Percentiles rank a stretch among this genome's conserved stretches.
phyloP scores from a whole-genome alignment of 2,797 vertebrate species.

The Mormyrus hasselquistii region DNA sequence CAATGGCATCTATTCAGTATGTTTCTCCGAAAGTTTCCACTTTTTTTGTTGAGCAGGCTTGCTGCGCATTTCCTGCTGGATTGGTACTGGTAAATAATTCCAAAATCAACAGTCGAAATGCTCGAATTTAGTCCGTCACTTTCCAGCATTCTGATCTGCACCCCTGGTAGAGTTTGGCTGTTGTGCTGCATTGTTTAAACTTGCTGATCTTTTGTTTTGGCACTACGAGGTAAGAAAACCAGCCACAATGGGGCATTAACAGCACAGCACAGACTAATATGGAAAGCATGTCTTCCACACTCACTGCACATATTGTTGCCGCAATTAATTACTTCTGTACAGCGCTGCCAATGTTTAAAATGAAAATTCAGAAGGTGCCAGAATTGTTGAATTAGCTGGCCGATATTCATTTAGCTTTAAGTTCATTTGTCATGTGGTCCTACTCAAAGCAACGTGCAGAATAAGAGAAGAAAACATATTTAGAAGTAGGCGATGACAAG shows the following conservation, averaged over 20 bases:
- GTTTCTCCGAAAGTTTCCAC: not conserved
- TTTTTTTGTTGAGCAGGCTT: not conserved
- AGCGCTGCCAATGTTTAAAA: not conserved
- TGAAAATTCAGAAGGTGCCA: slow-evolving; percentile 5
- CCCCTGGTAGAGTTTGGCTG: not conserved
- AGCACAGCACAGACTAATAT: not conserved
- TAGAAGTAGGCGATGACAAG: not conserved
- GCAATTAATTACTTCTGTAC: not conserved
- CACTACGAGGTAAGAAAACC: not conserved
- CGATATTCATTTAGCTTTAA: not conserved
- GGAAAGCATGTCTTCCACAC: slow-evolving; percentile 4
- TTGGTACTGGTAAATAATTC: not conserved
- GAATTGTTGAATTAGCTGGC: not conserved
- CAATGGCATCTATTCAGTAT: not conserved
- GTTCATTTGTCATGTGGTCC: not conserved
- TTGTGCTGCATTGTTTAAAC: not conserved
- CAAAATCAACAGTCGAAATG: not conserved
- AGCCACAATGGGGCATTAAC: not conserved
- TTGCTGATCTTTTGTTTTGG: slow-evolving; percentile 7
- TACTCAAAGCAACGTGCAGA: not conserved
- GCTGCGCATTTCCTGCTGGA: not conserved
- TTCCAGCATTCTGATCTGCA: not conserved
- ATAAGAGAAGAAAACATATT: not conserved
- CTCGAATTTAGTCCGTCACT: not conserved
- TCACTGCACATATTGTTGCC: slow-evolving; percentile 5